Conservation (phyloP, 2,888 invertebrate species). For the Ypsolopha sequella region DNA sequence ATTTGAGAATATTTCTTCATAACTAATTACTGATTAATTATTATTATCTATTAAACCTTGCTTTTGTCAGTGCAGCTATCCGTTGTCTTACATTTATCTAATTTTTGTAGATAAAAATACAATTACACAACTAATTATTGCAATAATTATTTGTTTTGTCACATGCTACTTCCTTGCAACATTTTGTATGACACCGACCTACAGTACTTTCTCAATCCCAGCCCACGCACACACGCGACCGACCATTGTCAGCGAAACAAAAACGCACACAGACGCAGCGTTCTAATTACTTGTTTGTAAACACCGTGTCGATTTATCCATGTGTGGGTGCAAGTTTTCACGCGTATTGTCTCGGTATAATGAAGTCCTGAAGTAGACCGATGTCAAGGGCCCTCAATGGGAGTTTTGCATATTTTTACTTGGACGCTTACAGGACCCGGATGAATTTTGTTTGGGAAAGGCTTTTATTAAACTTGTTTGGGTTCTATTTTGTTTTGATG, state of each 20-base stretch:
- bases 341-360: conserved; percentile 39
- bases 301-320: conserved; percentile 26
- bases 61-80: no score
- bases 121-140: no score
- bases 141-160: no score
- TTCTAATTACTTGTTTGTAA: conserved; percentile 61
- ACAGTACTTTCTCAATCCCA: neutral
- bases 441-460: neutral
- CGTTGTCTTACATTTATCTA: no score
- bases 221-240: conserved; percentile 18
- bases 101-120: no score
- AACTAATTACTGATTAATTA: no score
- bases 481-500: no score
- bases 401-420: conserved; percentile 43
- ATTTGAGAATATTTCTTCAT: no score
- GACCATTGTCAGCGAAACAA: conserved; percentile 30
- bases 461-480: neutral
- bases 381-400: conserved; percentile 38
- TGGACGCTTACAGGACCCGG: neutral
- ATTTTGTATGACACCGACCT: neutral
- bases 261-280: conserved; percentile 31
- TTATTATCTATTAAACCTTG: no score
- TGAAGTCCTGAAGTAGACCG: conserved; percentile 41
- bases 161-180: neutral
- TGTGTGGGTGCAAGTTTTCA: conserved; percentile 28